Conservation (phyloP, 1,140 invertebrate genomes). For the Neoseiulus cucumeris region DNA sequence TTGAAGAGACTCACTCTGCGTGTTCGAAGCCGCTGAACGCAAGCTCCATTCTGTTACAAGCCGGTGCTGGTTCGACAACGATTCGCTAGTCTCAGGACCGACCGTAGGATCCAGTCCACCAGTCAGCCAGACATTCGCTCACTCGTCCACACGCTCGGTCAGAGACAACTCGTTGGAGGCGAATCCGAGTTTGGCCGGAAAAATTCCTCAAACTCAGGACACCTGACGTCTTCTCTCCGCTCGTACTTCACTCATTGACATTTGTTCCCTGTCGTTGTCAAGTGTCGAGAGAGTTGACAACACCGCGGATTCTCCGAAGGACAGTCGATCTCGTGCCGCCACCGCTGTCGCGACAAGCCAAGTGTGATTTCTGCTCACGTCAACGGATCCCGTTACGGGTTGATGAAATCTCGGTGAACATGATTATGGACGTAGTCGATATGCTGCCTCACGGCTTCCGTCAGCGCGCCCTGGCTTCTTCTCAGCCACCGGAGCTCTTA, state of each 20-base stretch:
- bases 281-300: background rate
- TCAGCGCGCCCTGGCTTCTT: background rate
- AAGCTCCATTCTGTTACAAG: background rate
- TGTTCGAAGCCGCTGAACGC: background rate
- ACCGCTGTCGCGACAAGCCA: background rate
- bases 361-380: too few relatives aligned
- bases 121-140: background rate
- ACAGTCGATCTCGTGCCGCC: background rate
- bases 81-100: background rate
- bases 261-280: background rate
- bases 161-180: too few relatives aligned
- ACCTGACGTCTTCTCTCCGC: too few relatives aligned
- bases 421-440: slow-evolving; percentile 10
- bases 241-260: too few relatives aligned
- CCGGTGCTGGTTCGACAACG: background rate
- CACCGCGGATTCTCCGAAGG: background rate
- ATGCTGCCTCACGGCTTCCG: background rate
- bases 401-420: background rate
- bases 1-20: slow-evolving; percentile 3
- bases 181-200: too few relatives aligned
- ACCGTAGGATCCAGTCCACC: background rate
- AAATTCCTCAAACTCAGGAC: too few relatives aligned
- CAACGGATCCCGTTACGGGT: too few relatives aligned
- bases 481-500: background rate
- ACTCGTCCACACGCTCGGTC: too few relatives aligned